These are phyloP conservation scores for Eupithecia centaureata DNA, from an alignment of 2,888 invertebrate genomes.

Conservation along the genomic window DNA sequence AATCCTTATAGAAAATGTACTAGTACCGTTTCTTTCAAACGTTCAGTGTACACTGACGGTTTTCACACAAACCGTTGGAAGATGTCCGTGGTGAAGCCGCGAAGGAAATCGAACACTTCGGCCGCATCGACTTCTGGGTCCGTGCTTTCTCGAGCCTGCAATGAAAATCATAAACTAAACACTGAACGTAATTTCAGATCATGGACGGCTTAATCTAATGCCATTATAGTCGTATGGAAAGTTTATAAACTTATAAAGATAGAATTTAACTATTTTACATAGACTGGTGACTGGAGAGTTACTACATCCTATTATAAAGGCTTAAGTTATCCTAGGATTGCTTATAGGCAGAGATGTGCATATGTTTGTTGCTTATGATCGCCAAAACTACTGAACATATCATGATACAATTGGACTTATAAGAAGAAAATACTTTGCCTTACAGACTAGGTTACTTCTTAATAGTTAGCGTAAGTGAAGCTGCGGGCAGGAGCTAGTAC, in stretches of 20 bases:
- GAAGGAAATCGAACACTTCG: conserved; percentile 73
- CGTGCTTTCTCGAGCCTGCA: conserved; percentile 54
- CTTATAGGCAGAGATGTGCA: neutral
- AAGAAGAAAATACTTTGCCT: neutral
- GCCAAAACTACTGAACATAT: neutral
- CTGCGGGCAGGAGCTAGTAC: neutral
- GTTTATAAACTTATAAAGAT: conserved; percentile 1
- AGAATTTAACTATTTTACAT: conserved; percentile 6
- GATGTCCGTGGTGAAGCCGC: conserved; percentile 74
- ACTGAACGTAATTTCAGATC: conserved; percentile 32
- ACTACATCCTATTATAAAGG: neutral
- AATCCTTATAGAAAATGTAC: conserved; percentile 23
- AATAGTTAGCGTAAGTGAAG: neutral
- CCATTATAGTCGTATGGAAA: conserved; percentile 18
- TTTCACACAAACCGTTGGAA: conserved; percentile 69
- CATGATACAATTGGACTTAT: neutral
- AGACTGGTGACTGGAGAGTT: neutral
- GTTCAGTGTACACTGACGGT: conserved; percentile 22
- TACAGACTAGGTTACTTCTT: neutral
- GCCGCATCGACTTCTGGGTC: conserved; percentile 60
- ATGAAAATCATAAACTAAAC: conserved; percentile 44
- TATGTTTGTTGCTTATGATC: neutral
- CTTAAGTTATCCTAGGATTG: too few species aligned
- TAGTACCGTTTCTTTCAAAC: conserved; percentile 25
- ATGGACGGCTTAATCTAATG: conserved; percentile 30